phyloP scores from a whole-genome alignment of 2,113 vertebrate species.

The Myanophis thanlyinensis region DNA sequence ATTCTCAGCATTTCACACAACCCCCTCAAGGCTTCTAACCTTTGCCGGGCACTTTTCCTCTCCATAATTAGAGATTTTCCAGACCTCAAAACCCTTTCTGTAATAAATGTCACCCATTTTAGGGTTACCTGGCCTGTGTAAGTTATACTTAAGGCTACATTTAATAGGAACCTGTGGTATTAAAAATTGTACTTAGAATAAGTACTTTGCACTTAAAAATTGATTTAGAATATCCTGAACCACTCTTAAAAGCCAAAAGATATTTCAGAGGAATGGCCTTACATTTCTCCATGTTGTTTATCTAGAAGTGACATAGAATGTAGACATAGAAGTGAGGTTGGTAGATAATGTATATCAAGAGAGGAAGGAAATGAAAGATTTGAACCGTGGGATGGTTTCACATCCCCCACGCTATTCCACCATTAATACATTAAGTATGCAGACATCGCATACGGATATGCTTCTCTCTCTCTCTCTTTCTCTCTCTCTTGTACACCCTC shows the following conservation, averaged over 20 bases:
- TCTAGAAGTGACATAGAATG: not conserved
- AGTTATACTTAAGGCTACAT: not conserved
- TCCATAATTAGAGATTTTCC: not conserved
- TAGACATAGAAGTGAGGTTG: too few relatives aligned
- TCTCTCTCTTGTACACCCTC: not conserved
- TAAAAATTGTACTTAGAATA: not conserved
- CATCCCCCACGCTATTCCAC: not conserved
- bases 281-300: not conserved
- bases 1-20: not conserved
- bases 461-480: too few relatives aligned
- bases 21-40: not conserved
- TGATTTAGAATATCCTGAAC: not conserved
- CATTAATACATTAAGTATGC: not conserved
- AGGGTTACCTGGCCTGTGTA: not conserved
- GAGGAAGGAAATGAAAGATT: not conserved
- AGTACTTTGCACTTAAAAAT: too few relatives aligned
- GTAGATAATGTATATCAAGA: not conserved
- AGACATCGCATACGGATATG: not conserved
- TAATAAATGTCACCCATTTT: not conserved
- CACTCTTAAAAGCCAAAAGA: not conserved
- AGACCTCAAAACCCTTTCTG: not conserved
- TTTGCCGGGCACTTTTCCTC: not conserved
- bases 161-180: not conserved
- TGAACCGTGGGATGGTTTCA: not conserved
- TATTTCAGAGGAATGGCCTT: not conserved